phyloP scores from a whole-genome alignment of 2,888 invertebrate species.

The Strigamia transsilvanica region DNA sequence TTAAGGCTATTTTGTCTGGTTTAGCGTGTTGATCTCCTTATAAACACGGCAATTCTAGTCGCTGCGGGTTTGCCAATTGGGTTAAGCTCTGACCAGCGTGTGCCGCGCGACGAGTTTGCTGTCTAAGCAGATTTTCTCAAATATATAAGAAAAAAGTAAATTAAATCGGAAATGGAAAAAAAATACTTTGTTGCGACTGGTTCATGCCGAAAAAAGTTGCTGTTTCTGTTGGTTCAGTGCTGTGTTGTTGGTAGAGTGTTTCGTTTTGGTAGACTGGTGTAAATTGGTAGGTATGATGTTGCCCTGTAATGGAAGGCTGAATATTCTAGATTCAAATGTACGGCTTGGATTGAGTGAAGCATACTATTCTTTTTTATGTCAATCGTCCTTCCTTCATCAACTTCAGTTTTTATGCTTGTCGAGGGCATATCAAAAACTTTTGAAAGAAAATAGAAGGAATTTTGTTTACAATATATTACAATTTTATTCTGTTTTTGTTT shows the following conservation, averaged over 20 bases:
- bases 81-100: no score
- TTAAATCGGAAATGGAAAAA: background rate
- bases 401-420: constrained; percentile 24
- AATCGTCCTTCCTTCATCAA: constrained; percentile 8
- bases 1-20: no score
- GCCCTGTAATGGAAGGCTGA: background rate
- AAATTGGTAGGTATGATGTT: constrained; percentile 9
- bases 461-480: background rate
- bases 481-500: no score
- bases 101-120: background rate
- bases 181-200: constrained; percentile 37
- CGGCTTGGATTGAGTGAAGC: background rate
- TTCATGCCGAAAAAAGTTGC: constrained; percentile 22
- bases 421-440: constrained; percentile 34
- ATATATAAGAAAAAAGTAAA: background rate
- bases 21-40: no score
- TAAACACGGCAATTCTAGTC: no score
- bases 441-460: background rate
- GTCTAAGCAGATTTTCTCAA: background rate
- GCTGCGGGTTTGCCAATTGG: no score
- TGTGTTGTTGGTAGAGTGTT: background rate
- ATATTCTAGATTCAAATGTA: background rate
- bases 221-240: constrained; percentile 3
- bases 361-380: constrained; percentile 13
- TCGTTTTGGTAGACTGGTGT: constrained; percentile 15